Base-by-base conservation (phyloP, 2,797 vertebrate genomes). In the Sphenopsis melanotis region DNA sequence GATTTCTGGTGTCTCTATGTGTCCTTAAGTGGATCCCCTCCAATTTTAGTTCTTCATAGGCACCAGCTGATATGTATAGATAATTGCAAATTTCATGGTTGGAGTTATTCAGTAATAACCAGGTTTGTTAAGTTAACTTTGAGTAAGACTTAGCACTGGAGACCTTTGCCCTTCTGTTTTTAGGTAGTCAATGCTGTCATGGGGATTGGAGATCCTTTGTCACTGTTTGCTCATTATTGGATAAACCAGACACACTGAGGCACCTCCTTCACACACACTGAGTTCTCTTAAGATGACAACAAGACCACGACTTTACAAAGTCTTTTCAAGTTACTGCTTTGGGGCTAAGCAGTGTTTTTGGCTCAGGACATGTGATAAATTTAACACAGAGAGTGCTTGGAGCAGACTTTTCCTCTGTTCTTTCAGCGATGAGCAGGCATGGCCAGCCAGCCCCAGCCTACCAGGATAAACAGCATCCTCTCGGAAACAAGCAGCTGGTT, bases 131-230 rank as follows among this genome's bases (percentile, higher is more conserved):
- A 65, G 50, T 46, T 85, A 87, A 75, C 57, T 93, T 87, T 63
- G 77, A 55, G 29, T 71, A 70, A 74, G 79, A 53, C 39, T 70
- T 71, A 60, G 55, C 69, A 65, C 79, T 37, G 30, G 72, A 69
- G 87, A 94, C 78, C 86, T 94, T 96, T 89, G 83, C 36, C 55
- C 77, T 87, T 63, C 20, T 90, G 50, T 37, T 92, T 89, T 85
- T 34, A 85, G 88, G 65, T 47, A 34, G 60, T 44, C 41, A 47
- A 1, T 17, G 68, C 61, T 74, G 46, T 56, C 83, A 17, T 53
- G 79, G 2, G 24, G 52, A 49, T 27, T 95, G 74, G 60, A 77
- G 61, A 30, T 56, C 29, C 19, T 74, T 60, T 76, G 83, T 59
- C 60, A 29, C 55, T 61, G 53, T 90, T 90, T 70, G 56, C 65